These are phyloP conservation scores for Pogonophryne albipinna DNA, from an alignment of 2,797 vertebrate genomes.

Conservation along the genomic window DNA sequence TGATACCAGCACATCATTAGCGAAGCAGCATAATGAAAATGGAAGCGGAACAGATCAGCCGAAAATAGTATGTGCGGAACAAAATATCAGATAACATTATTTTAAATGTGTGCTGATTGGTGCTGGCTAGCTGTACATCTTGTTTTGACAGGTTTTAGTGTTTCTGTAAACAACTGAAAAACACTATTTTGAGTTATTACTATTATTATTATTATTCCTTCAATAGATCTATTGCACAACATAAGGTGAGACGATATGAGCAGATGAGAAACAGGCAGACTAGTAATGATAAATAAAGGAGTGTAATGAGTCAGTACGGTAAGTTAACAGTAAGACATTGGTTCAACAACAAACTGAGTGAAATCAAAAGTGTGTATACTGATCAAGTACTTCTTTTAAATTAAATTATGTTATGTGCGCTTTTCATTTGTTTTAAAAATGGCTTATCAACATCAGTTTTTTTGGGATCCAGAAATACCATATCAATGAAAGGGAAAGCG, in stretches of 20 bases:
- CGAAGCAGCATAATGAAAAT: background rate
- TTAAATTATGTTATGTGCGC: background rate
- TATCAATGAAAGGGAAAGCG: background rate
- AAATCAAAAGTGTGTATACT: constrained; percentile 2
- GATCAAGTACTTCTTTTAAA: background rate
- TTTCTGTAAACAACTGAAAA: background rate
- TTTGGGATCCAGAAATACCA: background rate
- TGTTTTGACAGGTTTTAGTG: background rate
- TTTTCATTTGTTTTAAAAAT: background rate
- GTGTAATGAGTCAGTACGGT: background rate
- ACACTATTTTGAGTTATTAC: background rate
- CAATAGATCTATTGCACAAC: background rate
- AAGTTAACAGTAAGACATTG: background rate
- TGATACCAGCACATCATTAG: background rate
- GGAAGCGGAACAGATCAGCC: background rate
- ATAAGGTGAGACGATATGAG: background rate
- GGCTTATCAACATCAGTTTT: background rate
- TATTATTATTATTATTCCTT: too few relatives aligned
- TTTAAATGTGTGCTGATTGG: background rate
- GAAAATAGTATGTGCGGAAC: background rate
- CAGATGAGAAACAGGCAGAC: constrained; percentile 2
- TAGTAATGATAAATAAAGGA: background rate
- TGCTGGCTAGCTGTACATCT: background rate
- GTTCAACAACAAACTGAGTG: background rate
- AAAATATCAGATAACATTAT: background rate